phyloP scores from a whole-genome alignment of 2,888 invertebrate species.

The Volucella inflata region DNA sequence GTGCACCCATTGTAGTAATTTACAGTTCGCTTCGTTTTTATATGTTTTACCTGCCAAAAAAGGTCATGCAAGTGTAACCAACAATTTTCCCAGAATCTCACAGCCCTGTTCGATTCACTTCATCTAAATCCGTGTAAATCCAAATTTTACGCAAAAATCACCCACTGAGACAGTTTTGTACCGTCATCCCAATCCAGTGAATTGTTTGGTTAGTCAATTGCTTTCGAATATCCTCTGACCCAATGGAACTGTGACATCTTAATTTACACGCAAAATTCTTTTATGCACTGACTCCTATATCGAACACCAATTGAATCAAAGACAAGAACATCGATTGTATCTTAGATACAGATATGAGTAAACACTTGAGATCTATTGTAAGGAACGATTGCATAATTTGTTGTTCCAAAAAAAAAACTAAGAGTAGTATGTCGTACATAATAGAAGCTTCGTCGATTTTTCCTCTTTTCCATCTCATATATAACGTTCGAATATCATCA shows the following conservation, averaged over 20 bases:
- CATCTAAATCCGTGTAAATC: conserved; percentile 1
- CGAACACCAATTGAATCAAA: too few relatives aligned
- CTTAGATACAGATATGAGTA: too few relatives aligned
- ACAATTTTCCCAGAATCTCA: conserved; percentile 7
- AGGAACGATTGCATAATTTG: conserved; percentile 65
- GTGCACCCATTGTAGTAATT: too few relatives aligned
- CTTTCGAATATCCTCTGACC: not conserved
- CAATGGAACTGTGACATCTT: conserved; percentile 1
- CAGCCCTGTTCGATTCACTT: not conserved
- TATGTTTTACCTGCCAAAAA: conserved; percentile 1
- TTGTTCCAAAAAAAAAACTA: conserved; percentile 51
- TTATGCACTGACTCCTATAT: not conserved
- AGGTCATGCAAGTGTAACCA: not conserved
- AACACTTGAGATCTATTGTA: too few relatives aligned
- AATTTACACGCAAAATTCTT: not conserved
- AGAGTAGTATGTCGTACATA: conserved; percentile 26
- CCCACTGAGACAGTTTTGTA: not conserved
- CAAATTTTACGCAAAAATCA: conserved; percentile 11
- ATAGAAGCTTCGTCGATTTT: conserved; percentile 14
- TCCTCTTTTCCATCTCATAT: too few relatives aligned
- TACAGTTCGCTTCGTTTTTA: not conserved
- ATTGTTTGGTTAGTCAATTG: not conserved
- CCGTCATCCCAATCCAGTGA: not conserved
- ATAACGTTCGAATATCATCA: not conserved
- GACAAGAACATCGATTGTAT: too few relatives aligned